Conservation (phyloP, 2,113 vertebrate species). For the Microcebus jonahi region DNA sequence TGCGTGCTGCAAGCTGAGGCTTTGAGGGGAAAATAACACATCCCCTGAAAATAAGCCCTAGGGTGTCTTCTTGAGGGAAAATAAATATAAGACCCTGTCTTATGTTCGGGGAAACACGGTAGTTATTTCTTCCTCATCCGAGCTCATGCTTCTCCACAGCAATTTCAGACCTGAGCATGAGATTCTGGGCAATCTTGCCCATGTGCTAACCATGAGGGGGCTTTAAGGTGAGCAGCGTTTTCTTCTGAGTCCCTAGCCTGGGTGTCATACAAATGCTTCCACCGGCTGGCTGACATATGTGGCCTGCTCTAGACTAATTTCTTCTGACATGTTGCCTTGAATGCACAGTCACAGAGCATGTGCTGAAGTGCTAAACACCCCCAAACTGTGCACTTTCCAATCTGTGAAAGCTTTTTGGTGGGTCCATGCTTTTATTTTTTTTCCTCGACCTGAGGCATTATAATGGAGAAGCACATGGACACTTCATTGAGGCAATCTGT, state of each 20-base stretch:
- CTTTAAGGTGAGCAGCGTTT: constrained; percentile 52
- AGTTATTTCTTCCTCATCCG: background rate
- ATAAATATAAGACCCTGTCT: no score
- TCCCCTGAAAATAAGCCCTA: no score
- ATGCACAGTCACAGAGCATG: constrained; percentile 80
- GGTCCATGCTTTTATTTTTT: constrained; percentile 49
- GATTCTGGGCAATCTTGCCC: background rate
- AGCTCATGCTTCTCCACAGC: background rate
- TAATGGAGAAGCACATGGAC: constrained; percentile 72
- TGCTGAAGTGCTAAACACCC: constrained; percentile 81
- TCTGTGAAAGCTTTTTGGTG: constrained; percentile 77
- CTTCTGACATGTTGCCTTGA: constrained; percentile 76
- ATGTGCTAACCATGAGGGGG: background rate
- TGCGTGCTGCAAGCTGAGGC: no score
- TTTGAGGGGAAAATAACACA: no score
- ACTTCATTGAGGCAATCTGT: constrained; percentile 75
- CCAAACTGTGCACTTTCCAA: constrained; percentile 77
- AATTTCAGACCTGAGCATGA: fast-evolving
- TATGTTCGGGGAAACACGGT: no score
- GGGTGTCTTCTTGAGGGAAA: no score
- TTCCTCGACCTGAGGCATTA: constrained; percentile 60
- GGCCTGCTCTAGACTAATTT: constrained; percentile 74
- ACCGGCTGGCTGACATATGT: constrained; percentile 78
- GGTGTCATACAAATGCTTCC: constrained; percentile 45
- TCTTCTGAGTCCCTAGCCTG: background rate